Conservation (phyloP, 2,797 vertebrate species). For the Falco naumanni region DNA sequence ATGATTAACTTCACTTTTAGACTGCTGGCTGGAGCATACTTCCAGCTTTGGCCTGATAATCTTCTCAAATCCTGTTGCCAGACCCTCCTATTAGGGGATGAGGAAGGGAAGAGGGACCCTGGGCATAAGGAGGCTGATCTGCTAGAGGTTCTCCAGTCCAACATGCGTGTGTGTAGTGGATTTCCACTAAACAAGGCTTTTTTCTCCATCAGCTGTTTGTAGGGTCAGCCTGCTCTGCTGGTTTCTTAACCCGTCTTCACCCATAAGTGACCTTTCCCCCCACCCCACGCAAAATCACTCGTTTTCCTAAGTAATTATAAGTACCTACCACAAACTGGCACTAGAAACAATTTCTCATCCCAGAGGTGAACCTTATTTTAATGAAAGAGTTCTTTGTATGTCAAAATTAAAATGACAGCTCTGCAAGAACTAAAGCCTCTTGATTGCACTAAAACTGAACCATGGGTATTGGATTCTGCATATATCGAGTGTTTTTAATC, state of each 20-base stretch:
- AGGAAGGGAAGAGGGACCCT: not conserved
- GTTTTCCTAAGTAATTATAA: not conserved
- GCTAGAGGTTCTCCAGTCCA: not conserved
- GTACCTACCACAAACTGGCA: not conserved
- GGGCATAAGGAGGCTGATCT: not conserved
- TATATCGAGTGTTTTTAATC: not conserved
- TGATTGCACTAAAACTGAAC: not conserved
- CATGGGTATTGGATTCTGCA: not conserved
- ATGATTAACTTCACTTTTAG: constrained; percentile 63
- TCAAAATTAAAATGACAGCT: not conserved
- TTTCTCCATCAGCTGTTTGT: not conserved
- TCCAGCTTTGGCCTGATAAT: constrained; percentile 47
- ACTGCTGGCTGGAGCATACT: not conserved
- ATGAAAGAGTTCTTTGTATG: not conserved
- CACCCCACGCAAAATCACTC: not conserved
- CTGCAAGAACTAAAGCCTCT: not conserved
- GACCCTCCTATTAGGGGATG: not conserved
- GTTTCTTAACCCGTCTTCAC: not conserved
- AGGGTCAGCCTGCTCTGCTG: not conserved
- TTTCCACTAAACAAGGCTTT: not conserved
- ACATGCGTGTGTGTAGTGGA: accelerated
- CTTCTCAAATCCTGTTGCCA: not conserved
- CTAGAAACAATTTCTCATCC: not conserved
- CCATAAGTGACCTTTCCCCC: not conserved
- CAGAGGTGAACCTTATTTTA: not conserved